Evolutionary conservation across 2,888 invertebrate species (phyloP), one percentile per base, ranked within the genome.

Genomic region (Colletes collaris): DNA sequence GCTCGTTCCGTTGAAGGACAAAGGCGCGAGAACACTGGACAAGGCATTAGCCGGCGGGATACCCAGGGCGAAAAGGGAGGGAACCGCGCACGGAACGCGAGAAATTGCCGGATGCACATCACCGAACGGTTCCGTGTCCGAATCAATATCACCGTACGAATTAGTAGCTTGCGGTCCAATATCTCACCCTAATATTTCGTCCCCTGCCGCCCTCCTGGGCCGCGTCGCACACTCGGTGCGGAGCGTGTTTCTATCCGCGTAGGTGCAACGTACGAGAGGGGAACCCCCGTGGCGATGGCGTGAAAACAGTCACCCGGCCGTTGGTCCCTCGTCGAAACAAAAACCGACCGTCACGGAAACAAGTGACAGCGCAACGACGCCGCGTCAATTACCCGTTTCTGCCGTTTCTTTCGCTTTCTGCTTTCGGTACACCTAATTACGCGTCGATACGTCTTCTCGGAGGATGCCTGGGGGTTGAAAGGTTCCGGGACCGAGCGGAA

Each of bases 151-250:
- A 80, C 74, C 83, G 81, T 87, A 88, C 86, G 88, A 91, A 92
- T 92, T 91, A 91, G 92, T 89, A 86, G 87, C 81, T 88, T 89
- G 91, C 84, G 90, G 91, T 91, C 85, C 89, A 89, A 91, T 90
- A 90, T 90, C 87, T 88, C 88, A 83, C 86, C 88, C 89, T 86
- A 90, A 90, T 91, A 89, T 89, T 87, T 84, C 88, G 76, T 81
- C 82, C 79, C 79, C 65, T 65, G 79, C 78, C 71, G 60, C 68
- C 67, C 71, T 55, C 59, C 72, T 71, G 65, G 35, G n/a, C 56
- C 69, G 49, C 27, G 27, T 1, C 56, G 59, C 72, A 59, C 66
- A 64, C 55, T 52, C 49, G 10, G 10, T 71, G 27, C 27, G 27
- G 69, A 72, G 78, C 76, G 75, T 73, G 75, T 83, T 83, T 76